A percentile compares a stretch with the other conserved stretches of the same genome.
Evolutionary conservation across 1,140 invertebrate genomes (phyloP).

Genomic region (Coptotermes formosanus): DNA sequence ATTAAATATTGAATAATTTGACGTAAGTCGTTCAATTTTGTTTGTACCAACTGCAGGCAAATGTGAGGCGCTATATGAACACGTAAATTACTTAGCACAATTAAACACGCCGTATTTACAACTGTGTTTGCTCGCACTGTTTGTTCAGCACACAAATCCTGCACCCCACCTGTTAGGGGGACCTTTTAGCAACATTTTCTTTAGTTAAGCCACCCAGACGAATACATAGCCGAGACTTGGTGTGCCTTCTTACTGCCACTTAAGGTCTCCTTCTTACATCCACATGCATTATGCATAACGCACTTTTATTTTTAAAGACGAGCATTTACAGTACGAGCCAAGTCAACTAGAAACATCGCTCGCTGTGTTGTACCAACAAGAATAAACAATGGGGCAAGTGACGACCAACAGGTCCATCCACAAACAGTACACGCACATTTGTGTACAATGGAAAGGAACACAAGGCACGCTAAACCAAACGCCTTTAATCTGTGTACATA

Average conservation of each 20-base stretch:
- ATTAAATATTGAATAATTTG: too few species aligned
- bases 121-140: neutral
- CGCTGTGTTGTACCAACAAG: neutral
- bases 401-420: neutral
- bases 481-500: slow-evolving; percentile 3
- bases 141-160: neutral
- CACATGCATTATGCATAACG: slow-evolving; percentile 3
- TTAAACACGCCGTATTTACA: neutral
- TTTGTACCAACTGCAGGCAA: too few species aligned
- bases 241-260: neutral
- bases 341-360: neutral
- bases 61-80: too few species aligned
- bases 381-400: neutral
- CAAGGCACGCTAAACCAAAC: neutral
- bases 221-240: neutral
- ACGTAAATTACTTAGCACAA: neutral
- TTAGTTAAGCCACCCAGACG: neutral
- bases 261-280: neutral
- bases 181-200: neutral
- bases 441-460: neutral
- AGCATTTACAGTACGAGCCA: neutral
- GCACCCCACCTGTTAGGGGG: neutral
- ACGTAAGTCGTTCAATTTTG: too few species aligned
- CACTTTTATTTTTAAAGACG: neutral
- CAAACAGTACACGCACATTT: neutral